Conservation (phyloP, 2,888 invertebrate species). For the Patella caerulea region DNA sequence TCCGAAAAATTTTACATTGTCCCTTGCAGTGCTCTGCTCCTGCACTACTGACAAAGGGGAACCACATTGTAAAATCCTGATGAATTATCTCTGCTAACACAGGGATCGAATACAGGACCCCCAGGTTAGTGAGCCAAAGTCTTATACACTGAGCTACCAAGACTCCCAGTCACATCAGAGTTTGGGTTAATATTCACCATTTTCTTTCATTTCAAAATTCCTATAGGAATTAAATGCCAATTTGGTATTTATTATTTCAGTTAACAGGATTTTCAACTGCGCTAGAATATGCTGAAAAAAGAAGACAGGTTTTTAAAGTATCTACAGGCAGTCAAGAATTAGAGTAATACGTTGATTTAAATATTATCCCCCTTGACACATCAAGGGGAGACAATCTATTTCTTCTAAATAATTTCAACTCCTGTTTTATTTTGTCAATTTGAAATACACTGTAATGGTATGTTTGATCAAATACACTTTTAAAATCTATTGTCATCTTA, state of each 20-base stretch:
- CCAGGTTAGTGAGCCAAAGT: too few species aligned
- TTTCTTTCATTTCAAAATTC: too few species aligned
- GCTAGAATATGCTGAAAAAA: constrained; percentile 80
- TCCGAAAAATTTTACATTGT: too few species aligned
- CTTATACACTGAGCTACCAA: too few species aligned
- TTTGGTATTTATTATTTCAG: constrained; percentile 36
- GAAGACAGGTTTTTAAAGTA: constrained; percentile 82
- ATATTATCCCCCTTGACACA: constrained; percentile 5
- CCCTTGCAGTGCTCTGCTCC: too few species aligned
- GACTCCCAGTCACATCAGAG: too few species aligned
- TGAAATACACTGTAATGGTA: constrained; percentile 13
- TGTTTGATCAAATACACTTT: constrained; percentile 12
- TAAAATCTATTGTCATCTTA: not conserved
- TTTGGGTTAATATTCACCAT: too few species aligned
- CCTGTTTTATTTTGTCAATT: not conserved
- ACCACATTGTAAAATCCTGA: too few species aligned
- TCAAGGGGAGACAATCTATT: not conserved
- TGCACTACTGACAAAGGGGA: too few species aligned
- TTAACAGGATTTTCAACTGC: constrained; percentile 82
- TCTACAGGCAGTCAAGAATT: constrained; percentile 76
- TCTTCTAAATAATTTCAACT: not conserved
- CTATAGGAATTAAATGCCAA: too few species aligned
- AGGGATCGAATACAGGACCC: too few species aligned
- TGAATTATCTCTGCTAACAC: too few species aligned
- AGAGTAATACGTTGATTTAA: constrained; percentile 75